Percentiles rank a stretch among this genome's conserved stretches.
phyloP scores from a whole-genome alignment of 2,113 vertebrate genomes.

The Malurus elegans region DNA sequence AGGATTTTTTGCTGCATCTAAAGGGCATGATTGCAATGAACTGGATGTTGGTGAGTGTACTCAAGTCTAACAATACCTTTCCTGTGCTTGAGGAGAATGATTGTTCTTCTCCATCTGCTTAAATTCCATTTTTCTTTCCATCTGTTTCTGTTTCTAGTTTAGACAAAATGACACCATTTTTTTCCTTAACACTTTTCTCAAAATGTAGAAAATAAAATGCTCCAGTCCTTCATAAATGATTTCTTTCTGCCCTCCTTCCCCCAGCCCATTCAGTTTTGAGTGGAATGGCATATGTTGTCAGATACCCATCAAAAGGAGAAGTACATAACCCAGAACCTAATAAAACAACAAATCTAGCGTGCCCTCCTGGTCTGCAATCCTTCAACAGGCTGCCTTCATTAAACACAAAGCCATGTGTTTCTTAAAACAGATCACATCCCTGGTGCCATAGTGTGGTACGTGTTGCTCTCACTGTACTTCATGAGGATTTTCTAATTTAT shows the following conservation, averaged over 20 bases:
- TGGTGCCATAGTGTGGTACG: not conserved
- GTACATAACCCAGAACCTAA: slow-evolving; percentile 40
- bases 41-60: not conserved
- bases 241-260: not conserved
- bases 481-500: not conserved
- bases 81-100: not conserved
- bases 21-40: not conserved
- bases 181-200: not conserved
- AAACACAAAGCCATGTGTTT: slow-evolving; percentile 45
- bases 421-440: slow-evolving; percentile 34
- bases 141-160: slow-evolving; percentile 22
- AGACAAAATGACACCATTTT: not conserved
- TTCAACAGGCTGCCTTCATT: slow-evolving; percentile 47
- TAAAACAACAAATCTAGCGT: slow-evolving; percentile 48
- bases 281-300: not conserved
- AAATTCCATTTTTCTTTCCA: not conserved
- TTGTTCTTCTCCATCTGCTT: not conserved
- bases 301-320: not conserved
- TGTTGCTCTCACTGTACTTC: not conserved
- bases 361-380: slow-evolving; percentile 30
- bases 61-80: not conserved
- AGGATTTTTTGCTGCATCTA: not conserved
- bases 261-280: not conserved
- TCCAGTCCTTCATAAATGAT: not conserved
- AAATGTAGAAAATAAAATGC: slow-evolving; percentile 13